A percentile compares a stretch with the other conserved stretches of the same genome.
Evolutionary conservation across 1,140 invertebrate genomes (phyloP).

Genomic region (Drosophila hydei): DNA sequence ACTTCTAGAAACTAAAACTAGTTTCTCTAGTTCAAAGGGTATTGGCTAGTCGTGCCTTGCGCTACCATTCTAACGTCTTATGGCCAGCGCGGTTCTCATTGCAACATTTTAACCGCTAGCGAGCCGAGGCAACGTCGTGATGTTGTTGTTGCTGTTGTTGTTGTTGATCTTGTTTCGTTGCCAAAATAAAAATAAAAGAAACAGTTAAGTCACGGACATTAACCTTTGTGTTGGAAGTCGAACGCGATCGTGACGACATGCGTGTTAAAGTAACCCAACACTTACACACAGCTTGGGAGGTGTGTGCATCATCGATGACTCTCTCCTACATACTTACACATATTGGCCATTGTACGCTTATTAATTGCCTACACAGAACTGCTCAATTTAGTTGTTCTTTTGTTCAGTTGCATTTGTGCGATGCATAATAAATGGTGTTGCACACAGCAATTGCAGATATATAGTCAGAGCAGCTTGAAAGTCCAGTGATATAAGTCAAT

Average conservation of each 20-base stretch:
- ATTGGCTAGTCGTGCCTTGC: background rate
- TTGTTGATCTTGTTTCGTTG: constrained; percentile 56
- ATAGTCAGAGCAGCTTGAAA: too few relatives aligned
- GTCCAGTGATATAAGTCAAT: background rate
- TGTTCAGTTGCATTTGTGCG: background rate
- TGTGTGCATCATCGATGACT: background rate
- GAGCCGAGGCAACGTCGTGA: constrained; percentile 20
- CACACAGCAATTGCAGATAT: too few relatives aligned
- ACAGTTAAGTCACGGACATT: constrained; percentile 32
- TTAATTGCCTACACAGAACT: too few relatives aligned
- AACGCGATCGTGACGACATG: background rate
- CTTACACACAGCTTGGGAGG: too few relatives aligned
- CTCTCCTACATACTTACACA: too few relatives aligned
- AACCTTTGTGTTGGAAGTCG: constrained; percentile 48
- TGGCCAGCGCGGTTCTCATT: constrained; percentile 59
- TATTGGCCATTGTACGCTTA: too few relatives aligned
- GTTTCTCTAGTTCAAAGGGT: constrained; percentile 4
- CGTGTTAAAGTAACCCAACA: background rate
- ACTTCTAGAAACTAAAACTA: too few relatives aligned
- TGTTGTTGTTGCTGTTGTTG: constrained; percentile 45
- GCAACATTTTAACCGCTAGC: constrained; percentile 68
- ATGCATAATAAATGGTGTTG: background rate
- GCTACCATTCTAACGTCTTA: constrained; percentile 20
- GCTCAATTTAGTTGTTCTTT: background rate
- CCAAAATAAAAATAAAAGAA: constrained; percentile 61